Conservation (phyloP, 2,888 invertebrate genomes). For the Drosophila pseudotalamancana region DNA sequence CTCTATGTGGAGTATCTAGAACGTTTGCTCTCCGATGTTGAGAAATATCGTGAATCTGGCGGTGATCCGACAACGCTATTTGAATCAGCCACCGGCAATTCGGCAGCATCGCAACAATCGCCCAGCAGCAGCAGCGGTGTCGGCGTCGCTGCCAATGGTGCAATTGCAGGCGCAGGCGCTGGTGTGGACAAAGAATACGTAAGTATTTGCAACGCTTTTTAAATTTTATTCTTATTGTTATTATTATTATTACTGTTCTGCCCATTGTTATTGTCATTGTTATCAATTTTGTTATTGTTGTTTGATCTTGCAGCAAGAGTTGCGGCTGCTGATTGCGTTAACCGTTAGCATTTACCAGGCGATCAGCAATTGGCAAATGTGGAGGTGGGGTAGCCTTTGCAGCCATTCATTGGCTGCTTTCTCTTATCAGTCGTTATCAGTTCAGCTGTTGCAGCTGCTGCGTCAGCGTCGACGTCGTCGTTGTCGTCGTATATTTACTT, state of each 20-base stretch:
- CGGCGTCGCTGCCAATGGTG: slow-evolving; percentile 31
- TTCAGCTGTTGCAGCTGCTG: slow-evolving; percentile 27
- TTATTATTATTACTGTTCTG: slow-evolving; percentile 6
- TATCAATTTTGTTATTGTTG: slow-evolving; percentile 34
- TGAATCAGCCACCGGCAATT: slow-evolving; percentile 81
- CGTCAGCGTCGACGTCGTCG: not conserved
- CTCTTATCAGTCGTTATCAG: slow-evolving; percentile 37
- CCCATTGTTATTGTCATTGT: slow-evolving; percentile 16
- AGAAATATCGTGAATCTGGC: slow-evolving; percentile 89
- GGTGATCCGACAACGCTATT: slow-evolving; percentile 84
- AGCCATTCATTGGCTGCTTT: slow-evolving; percentile 8
- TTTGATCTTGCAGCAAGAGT: slow-evolving; percentile 42
- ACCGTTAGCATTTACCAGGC: slow-evolving; percentile 51
- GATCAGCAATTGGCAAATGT: slow-evolving; percentile 28
- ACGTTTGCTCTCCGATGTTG: slow-evolving; percentile 92
- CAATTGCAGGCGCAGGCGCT: slow-evolving; percentile 21
- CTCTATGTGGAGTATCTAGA: slow-evolving; percentile 96
- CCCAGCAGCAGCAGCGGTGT: slow-evolving; percentile 59
- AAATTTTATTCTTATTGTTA: not conserved
- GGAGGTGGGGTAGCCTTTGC: slow-evolving; percentile 4
- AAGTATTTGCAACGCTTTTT: slow-evolving; percentile 47
- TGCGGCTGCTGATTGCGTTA: slow-evolving; percentile 49
- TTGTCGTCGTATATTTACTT: slow-evolving; percentile 14
- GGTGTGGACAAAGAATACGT: slow-evolving; percentile 68
- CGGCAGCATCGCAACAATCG: slow-evolving; percentile 29